Base-by-base conservation (phyloP, 1,140 invertebrate genomes). In the Drosophila parvula region DNA sequence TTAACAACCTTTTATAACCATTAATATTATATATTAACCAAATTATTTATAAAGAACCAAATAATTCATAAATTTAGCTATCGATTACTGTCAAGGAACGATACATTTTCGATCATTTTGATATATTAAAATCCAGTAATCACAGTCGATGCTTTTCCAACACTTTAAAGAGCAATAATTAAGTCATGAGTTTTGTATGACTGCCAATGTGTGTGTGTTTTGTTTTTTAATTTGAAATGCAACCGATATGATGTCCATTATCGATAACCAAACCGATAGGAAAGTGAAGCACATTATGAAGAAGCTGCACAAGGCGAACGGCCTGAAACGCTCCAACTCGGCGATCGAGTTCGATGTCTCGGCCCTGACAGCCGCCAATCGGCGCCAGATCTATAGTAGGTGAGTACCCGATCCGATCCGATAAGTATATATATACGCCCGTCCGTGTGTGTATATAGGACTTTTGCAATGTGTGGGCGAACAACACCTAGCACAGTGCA, bases 331-430 rank as follows among this genome's bases (percentile, higher is more conserved):
- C 36, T 95, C 96, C 9, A 95, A 96, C 79, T 96, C 95, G 59
- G 95, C 95, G 6, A 95, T 95, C 5, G 96, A 96, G 79, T 93
- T 96, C 40, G 94, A 96, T 81, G 93, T 94, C 22, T 93, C 94
- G 44, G 94, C 94, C 5, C 93, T 96, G 59, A 93, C 94, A 6
- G 94, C 95, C 0, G 95, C 95, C 0, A 94, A 94, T 77, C 94
- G 93, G 77, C 89, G 94, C 60, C 85, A 91, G 78, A 79, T 92
- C 59, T 92, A 91, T 45, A 92, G 91, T 89, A 84, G 91, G 91
- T 92, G 76, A 91, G 90, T 92, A 89, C 51, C 36, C 62, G n/a
- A 65, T 34, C 28, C 27, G 32, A 55, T 8, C 55, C 16, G n/a
- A 32, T 7, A 18, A 34, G 57, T 27, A 57, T n/a, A 36, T 43